Base-by-base conservation (phyloP, 2,888 invertebrate species). In the Dryocosmus kuriphilus region DNA sequence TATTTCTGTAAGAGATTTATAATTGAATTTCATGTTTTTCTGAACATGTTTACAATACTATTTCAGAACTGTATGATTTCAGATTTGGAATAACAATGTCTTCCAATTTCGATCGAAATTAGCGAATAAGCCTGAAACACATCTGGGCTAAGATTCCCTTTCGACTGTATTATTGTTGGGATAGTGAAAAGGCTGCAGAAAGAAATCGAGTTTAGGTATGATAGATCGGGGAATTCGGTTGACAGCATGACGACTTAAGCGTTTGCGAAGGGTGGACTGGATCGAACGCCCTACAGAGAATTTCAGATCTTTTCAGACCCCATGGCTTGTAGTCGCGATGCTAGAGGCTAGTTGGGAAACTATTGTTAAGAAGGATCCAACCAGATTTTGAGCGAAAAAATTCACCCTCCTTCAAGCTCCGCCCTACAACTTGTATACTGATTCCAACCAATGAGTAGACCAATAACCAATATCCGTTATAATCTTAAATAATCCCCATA, bases 191-290 rank as follows among this genome's bases (percentile, higher is more conserved):
- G 32, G 30, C 62, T 22, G 87, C 85, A 85, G 86, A 86, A 88
- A 87, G 86, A 65, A 65, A 65, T 65, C 22, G 65, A 22, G 65
- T 65, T 65, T 65, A 1, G 85, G 86, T 89, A 90, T 91, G 91
- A 91, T 91, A 91, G 91, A 91, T 91, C 88, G 91, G 86, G 85
- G 86, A 80, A 84, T 85, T 85, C 84, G 85, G 82, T 85, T 89
- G 88, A 89, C 89, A 87, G 86, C 81, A 83, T 81, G 83, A 85
- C 86, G 77, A 81, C 81, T 80, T 77, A 73, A 79, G 79, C 67
- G 46, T 51, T 67, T 67, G 46, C 77, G 85, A 85, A 86, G 87
- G 88, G 88, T 88, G 87, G 86, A 85, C 85, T 86, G 79, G 86
- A 84, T 86, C 86, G 78, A 80, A 77, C 75, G 78, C 84, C 83